Evolutionary conservation across 2,797 vertebrate genomes (phyloP).

Genomic region (Dallia pectoralis): DNA sequence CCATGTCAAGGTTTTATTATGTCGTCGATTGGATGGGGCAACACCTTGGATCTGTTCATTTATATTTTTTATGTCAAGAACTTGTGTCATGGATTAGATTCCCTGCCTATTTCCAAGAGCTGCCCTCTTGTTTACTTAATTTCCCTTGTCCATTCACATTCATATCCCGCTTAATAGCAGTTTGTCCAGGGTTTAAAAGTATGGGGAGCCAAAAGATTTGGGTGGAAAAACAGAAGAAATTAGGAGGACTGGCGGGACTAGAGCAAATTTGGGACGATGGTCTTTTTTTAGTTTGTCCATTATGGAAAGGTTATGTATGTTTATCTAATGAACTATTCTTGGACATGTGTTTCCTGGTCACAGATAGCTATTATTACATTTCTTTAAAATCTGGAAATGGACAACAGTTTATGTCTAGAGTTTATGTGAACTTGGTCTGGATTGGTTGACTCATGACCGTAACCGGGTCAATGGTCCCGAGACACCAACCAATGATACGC

Average conservation of each 20-base stretch:
- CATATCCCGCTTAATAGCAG: neutral
- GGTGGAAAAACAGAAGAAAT: constrained; percentile 13
- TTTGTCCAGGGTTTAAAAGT: neutral
- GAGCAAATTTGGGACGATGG: neutral
- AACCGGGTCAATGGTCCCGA: too few species aligned
- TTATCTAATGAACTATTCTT: constrained; percentile 12
- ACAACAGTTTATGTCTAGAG: neutral
- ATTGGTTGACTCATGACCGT: too few species aligned
- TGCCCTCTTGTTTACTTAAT: constrained; percentile 3
- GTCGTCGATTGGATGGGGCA: neutral
- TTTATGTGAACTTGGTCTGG: too few species aligned
- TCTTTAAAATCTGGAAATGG: neutral
- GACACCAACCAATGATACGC: too few species aligned
- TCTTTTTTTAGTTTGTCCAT: neutral
- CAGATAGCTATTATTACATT: neutral
- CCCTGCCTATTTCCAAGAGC: constrained; percentile 2
- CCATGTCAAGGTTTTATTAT: neutral
- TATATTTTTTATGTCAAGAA: neutral
- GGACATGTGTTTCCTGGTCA: constrained; percentile 8
- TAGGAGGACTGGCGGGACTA: neutral
- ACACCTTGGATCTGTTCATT: neutral
- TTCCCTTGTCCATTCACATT: neutral
- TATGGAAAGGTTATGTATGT: constrained; percentile 11
- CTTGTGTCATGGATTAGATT: constrained; percentile 21
- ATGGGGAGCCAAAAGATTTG: constrained; percentile 14